Evolutionary conservation across 2,113 vertebrate species (phyloP), one percentile per base, ranked within the genome.

Genomic region (Mobula birostris): DNA sequence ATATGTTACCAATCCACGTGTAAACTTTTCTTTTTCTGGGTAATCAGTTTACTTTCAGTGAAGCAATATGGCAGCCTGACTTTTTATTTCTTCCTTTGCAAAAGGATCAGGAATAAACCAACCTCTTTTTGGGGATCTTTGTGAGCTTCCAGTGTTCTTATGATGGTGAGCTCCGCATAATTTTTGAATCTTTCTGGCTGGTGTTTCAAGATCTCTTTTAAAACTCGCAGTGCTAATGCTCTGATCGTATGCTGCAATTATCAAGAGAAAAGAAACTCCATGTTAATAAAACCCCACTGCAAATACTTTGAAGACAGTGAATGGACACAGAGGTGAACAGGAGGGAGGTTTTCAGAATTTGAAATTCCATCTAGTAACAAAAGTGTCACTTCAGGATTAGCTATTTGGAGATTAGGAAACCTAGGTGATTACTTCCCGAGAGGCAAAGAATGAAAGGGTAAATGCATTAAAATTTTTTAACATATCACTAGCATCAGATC

Each of bases 81-180:
- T 56, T 74, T 74, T 17, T 56, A 29, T 74, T 74, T 11, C 21
- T 93, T 48, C 36, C 40, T 8, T 48, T 74, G 32, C 24, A 74
- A 74, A 72, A 74, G 19, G 19, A 91, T 70, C 88, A 40, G 91
- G 14, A 72, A 74, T 74, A 32, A 94, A 96, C 95, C 32, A 94
- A 99, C 98, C 98, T 99, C 98, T 94, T 99, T 99, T 95, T 99
- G 98, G 94, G 97, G 98, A 95, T 99, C 98, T 96, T 98, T 99
- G 95, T 99, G 98, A 5, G 98, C 97, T 97, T 99, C 98, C 95
- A 99, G 95, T 0, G 98, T 98, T 96, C 99, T 99, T 98, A 99
- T 99, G 95, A 99, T 98, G 76, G 98, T 99, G 94, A 99, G 97
- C 94, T 99, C 98, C 94, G 98, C 98, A 0, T 99, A 99, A 96